Evolutionary conservation across 2,888 invertebrate genomes (phyloP).

Genomic region (Callyntrura guangdongensis): DNA sequence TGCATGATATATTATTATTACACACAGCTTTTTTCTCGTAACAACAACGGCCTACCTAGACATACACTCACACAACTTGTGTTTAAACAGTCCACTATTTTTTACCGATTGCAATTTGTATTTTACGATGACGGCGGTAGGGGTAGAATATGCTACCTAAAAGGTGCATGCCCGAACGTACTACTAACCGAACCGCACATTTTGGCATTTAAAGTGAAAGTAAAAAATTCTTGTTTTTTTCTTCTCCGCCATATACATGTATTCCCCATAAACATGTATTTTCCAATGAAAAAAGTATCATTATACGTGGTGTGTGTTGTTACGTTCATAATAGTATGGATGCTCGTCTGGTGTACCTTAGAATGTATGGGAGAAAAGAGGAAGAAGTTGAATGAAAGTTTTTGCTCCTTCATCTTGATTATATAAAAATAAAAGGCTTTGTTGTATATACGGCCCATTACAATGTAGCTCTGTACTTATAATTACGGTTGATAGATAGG

Average conservation of each 20-base stretch:
- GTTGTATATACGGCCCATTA: not conserved
- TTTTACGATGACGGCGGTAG: not conserved
- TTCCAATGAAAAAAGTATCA: not conserved
- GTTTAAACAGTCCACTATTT: not conserved
- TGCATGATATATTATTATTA: slow-evolving; percentile 53
- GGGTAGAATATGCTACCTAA: not conserved
- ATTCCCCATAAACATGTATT: not conserved
- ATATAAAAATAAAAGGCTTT: not conserved
- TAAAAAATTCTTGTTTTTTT: not conserved
- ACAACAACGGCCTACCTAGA: slow-evolving; percentile 1
- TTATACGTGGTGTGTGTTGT: not conserved
- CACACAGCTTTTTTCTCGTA: slow-evolving; percentile 12
- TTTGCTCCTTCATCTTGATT: slow-evolving; percentile 58
- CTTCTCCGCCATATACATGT: not conserved
- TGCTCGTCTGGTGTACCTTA: not conserved
- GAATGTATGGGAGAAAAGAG: not conserved
- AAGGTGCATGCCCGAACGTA: not conserved
- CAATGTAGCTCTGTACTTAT: not conserved
- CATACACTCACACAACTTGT: not conserved
- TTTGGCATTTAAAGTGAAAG: not conserved
- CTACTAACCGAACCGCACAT: not conserved
- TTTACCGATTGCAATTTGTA: not conserved
- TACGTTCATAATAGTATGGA: not conserved
- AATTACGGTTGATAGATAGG: slow-evolving; percentile 1
- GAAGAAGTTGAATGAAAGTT: slow-evolving; percentile 66